A percentile compares a stretch with the other conserved stretches of the same genome.
Conservation (phyloP, 2,888 invertebrate genomes). For the Zaprionus lineosus region DNA sequence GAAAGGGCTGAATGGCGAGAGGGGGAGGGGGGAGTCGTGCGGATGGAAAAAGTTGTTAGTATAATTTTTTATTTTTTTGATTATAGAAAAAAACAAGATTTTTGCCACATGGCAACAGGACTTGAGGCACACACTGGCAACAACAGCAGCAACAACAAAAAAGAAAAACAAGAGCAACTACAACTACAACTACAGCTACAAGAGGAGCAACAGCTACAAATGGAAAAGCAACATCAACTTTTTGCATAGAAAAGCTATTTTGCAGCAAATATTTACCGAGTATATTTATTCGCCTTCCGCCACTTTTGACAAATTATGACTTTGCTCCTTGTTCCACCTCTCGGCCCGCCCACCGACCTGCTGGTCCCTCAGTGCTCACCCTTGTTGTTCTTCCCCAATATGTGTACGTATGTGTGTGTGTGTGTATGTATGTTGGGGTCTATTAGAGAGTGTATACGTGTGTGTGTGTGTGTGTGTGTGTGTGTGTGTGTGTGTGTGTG, state of each 20-base stretch:
- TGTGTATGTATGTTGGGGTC: constrained; percentile 32
- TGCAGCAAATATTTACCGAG: constrained; percentile 64
- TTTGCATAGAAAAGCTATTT: constrained; percentile 63
- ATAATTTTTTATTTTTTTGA: constrained; percentile 54
- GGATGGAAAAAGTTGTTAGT: constrained; percentile 51
- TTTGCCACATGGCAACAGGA: constrained; percentile 38
- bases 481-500: constrained; percentile 15
- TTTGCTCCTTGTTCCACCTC: constrained; percentile 40
- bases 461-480: constrained; percentile 1
- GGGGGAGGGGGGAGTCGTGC: neutral
- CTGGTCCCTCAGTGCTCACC: neutral
- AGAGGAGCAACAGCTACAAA: too few relatives aligned
- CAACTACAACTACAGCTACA: constrained; percentile 15
- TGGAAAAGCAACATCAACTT: constrained; percentile 40
- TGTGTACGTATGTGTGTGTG: constrained; percentile 13
- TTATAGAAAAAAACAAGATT: constrained; percentile 49
- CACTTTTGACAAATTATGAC: constrained; percentile 74
- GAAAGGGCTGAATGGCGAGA: neutral
- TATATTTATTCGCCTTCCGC: constrained; percentile 61
- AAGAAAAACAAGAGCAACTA: constrained; percentile 17
- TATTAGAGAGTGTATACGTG: too few relatives aligned
- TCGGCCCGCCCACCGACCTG: neutral
- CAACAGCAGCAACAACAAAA: constrained; percentile 19
- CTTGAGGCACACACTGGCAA: constrained; percentile 3
- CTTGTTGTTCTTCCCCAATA: neutral